These are phyloP conservation scores for Propithecus perrieri DNA, from an alignment of 2,797 vertebrate species.

Conservation along the genomic window DNA sequence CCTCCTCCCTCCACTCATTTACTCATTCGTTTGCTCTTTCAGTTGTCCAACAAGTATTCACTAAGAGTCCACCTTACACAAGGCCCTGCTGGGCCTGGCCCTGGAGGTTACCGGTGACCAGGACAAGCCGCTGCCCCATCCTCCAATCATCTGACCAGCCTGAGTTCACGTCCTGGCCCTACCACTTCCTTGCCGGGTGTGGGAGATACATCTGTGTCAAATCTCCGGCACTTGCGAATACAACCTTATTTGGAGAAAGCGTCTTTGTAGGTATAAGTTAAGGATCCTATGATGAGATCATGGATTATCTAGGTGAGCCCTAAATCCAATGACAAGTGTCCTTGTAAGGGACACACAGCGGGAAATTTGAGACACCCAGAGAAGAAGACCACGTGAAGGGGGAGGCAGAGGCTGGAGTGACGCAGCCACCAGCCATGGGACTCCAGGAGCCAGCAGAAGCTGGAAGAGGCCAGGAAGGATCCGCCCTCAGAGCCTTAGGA, in stretches of 20 bases:
- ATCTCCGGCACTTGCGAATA: neutral
- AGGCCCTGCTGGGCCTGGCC: neutral
- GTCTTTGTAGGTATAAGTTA: neutral
- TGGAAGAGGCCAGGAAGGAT: neutral
- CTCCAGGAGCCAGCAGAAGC: neutral
- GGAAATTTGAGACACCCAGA: neutral
- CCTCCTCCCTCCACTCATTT: neutral
- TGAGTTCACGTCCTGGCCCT: neutral
- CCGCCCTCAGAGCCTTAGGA: too few relatives aligned
- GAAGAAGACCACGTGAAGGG: neutral
- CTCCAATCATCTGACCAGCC: neutral
- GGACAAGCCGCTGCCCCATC: rapidly evolving
- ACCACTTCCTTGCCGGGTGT: neutral
- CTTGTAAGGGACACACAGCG: neutral
- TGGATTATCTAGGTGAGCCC: too few relatives aligned
- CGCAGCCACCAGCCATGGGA: too few relatives aligned
- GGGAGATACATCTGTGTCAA: neutral
- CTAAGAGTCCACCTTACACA: too few relatives aligned
- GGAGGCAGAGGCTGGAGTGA: neutral
- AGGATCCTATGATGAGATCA: neutral
- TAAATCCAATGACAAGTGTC: neutral
- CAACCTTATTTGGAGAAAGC: neutral
- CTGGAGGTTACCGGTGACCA: neutral
- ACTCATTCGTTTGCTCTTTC: neutral
- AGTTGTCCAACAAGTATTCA: neutral